phyloP scores from a whole-genome alignment of 2,888 invertebrate species.

The Acleris sparsana region DNA sequence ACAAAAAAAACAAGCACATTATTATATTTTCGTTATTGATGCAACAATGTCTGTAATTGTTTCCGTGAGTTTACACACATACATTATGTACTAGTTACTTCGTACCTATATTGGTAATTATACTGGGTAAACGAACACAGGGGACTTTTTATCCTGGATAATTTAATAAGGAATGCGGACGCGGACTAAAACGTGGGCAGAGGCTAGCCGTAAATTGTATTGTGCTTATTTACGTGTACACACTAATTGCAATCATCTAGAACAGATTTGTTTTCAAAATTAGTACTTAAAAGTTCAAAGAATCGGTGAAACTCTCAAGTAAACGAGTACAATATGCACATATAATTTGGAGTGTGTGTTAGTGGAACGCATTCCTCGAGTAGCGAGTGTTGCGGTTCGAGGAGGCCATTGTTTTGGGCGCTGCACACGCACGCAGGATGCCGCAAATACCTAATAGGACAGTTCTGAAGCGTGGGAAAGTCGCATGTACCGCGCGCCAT shows the following conservation, averaged over 20 bases:
- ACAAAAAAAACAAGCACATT: too few relatives aligned
- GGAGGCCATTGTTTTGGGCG: constrained; percentile 30
- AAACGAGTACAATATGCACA: constrained; percentile 21
- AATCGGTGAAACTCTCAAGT: constrained; percentile 2
- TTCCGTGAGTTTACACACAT: too few relatives aligned
- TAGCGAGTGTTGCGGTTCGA: constrained; percentile 2
- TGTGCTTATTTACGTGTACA: too few relatives aligned
- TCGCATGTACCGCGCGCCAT: constrained; percentile 2
- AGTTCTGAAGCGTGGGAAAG: constrained; percentile 36
- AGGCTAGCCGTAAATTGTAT: too few relatives aligned
- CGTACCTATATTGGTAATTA: too few relatives aligned
- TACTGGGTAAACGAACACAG: too few relatives aligned
- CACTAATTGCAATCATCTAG: not conserved
- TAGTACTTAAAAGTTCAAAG: not conserved
- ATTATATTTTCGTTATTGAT: too few relatives aligned
- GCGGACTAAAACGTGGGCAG: too few relatives aligned
- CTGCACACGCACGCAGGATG: constrained; percentile 24
- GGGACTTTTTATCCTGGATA: too few relatives aligned
- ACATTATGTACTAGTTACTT: too few relatives aligned
- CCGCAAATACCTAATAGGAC: constrained; percentile 12
- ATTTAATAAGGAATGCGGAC: too few relatives aligned
- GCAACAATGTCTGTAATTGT: too few relatives aligned
- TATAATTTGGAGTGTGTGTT: constrained; percentile 29
- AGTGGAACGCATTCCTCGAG: constrained; percentile 15
- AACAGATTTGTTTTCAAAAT: not conserved